phyloP scores from a whole-genome alignment of 2,113 vertebrate species.

The Mola mola region DNA sequence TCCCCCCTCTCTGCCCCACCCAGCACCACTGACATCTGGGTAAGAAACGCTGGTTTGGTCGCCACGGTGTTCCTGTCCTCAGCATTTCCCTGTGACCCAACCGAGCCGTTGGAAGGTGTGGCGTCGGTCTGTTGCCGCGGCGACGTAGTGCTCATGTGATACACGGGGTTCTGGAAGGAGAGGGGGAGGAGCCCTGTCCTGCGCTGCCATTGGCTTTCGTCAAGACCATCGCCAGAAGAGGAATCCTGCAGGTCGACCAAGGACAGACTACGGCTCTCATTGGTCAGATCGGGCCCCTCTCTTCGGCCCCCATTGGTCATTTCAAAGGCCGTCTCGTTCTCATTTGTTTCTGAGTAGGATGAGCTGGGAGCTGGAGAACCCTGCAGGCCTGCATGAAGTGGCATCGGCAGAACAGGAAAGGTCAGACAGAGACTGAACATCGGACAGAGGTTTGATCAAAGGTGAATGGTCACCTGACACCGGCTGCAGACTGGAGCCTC shows the following conservation, averaged over 20 bases:
- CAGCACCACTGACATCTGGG: constrained; percentile 76
- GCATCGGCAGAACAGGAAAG: constrained; percentile 11
- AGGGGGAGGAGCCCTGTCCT: constrained; percentile 91
- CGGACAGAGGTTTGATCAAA: background rate
- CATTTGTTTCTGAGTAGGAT: constrained; percentile 96
- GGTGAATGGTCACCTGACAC: constrained; percentile 67
- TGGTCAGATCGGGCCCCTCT: constrained; percentile 83
- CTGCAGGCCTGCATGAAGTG: constrained; percentile 52
- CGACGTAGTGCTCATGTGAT: constrained; percentile 95
- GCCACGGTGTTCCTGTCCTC: constrained; percentile 82
- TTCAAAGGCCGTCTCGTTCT: constrained; percentile 82
- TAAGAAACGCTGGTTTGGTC: constrained; percentile 84
- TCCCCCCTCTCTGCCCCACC: constrained; percentile 48
- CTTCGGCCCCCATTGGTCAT: constrained; percentile 56
- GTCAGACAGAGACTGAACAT: constrained; percentile 10
- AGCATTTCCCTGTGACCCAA: constrained; percentile 90
- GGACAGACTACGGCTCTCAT: constrained; percentile 93
- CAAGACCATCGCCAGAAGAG: constrained; percentile 79
- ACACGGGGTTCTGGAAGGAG: constrained; percentile 97
- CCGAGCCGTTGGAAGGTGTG: constrained; percentile 87
- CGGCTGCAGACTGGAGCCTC: constrained; percentile 92
- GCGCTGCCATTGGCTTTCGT: constrained; percentile 84
- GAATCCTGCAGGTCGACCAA: constrained; percentile 96
- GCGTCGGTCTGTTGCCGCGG: constrained; percentile 78
- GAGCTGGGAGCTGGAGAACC: constrained; percentile 93